A percentile compares a stretch with the other conserved stretches of the same genome.
Evolutionary conservation across 2,113 vertebrate species (phyloP).

Genomic region (Cyanoramphus novaezelandiae): DNA sequence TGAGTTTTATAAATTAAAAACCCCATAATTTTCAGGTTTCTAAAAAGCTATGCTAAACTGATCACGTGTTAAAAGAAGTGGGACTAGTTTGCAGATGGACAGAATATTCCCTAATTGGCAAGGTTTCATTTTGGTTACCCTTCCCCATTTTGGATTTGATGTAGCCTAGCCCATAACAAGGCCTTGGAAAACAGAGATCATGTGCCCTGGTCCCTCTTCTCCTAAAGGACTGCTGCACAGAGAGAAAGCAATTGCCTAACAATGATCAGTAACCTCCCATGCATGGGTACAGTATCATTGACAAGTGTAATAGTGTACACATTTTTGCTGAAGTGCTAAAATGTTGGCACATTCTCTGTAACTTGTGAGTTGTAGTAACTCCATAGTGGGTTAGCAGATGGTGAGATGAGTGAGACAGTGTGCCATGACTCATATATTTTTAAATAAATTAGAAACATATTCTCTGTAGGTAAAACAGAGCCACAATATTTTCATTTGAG

Average conservation of each 20-base stretch:
- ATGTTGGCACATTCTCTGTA: not conserved
- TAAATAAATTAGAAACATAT: constrained; percentile 2
- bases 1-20: not conserved
- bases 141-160: not conserved
- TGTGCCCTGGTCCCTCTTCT: not conserved
- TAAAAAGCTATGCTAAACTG: not conserved
- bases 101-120: not conserved
- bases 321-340: not conserved
- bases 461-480: not conserved
- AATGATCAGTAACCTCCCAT: not conserved
- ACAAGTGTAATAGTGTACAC: not conserved
- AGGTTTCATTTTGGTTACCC: not conserved
- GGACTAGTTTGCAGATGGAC: not conserved
- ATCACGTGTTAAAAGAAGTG: not conserved
- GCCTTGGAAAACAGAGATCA: not conserved
- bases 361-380: not conserved
- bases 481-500: not conserved
- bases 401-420: not conserved
- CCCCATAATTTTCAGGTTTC: not conserved
- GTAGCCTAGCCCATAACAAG: accelerated
- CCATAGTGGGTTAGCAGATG: not conserved
- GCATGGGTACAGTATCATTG: too few species aligned
- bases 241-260: not conserved
- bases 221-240: not conserved
- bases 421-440: not conserved